A percentile compares a stretch with the other conserved stretches of the same genome.
Evolutionary conservation across 2,113 vertebrate species (phyloP).

Genomic region (Chloebia gouldiae): DNA sequence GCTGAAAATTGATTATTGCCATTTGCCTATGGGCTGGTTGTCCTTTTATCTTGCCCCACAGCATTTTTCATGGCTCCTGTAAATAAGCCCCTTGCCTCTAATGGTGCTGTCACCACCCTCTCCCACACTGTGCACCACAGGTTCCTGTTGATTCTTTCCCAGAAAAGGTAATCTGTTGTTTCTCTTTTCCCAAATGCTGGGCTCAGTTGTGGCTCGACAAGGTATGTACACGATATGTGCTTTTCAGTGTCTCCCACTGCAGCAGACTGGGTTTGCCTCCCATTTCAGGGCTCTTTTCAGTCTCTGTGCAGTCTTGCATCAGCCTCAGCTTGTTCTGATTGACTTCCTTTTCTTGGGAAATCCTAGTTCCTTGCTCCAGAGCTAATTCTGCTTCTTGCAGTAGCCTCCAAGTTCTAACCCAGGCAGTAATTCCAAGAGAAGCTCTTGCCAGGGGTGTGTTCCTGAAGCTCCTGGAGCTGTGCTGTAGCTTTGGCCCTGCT

Average conservation of each 20-base stretch:
- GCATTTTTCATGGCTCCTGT: not conserved
- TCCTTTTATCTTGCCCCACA: not conserved
- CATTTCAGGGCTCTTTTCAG: not conserved
- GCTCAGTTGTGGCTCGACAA: not conserved
- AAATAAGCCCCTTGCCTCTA: not conserved
- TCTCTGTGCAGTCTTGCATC: not conserved
- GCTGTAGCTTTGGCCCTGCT: not conserved
- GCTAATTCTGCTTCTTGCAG: not conserved
- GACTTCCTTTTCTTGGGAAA: not conserved
- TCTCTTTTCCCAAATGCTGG: not conserved
- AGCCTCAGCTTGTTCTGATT: not conserved
- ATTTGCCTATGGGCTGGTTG: not conserved
- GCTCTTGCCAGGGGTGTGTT: not conserved
- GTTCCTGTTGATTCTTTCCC: not conserved
- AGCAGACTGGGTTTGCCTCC: not conserved
- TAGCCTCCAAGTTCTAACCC: not conserved
- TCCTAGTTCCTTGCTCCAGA: not conserved
- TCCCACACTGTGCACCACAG: not conserved
- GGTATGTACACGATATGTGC: rapidly evolving
- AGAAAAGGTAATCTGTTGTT: not conserved
- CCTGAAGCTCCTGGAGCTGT: not conserved
- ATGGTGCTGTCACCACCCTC: not conserved
- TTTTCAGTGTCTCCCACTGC: not conserved
- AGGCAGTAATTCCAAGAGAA: not conserved
- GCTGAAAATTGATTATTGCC: not conserved